phyloP scores from a whole-genome alignment of 2,113 vertebrate genomes.

The Sterna hirundo region DNA sequence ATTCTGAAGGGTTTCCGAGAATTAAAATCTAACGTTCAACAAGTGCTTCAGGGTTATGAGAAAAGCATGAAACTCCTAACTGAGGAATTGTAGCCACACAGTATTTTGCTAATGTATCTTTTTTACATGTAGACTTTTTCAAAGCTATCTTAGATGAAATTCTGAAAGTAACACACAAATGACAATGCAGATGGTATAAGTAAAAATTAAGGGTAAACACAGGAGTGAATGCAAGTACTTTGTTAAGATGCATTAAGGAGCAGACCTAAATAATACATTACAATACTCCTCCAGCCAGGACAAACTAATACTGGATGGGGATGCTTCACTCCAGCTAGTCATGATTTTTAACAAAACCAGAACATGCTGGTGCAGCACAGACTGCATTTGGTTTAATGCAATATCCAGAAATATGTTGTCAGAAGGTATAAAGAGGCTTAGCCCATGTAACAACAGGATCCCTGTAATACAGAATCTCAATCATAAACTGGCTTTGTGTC shows the following conservation, averaged over 20 bases:
- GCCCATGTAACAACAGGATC: background rate
- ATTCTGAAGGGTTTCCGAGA: background rate
- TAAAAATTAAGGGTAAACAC: background rate
- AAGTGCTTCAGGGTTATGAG: background rate
- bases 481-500: background rate
- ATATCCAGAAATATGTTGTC: background rate
- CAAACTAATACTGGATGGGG: background rate
- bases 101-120: background rate
- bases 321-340: background rate
- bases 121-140: background rate
- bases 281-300: background rate
- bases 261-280: background rate
- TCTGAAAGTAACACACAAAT: background rate
- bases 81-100: background rate
- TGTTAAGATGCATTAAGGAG: background rate
- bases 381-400: background rate
- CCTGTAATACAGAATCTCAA: rapidly evolving
- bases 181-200: background rate
- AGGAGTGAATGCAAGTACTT: background rate
- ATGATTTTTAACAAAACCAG: background rate
- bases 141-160: background rate
- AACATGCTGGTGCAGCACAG: background rate
- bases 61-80: background rate
- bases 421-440: background rate
- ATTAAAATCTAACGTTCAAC: rapidly evolving